Evolutionary conservation across 1,140 invertebrate species (phyloP), one percentile per base, ranked within the genome.

Genomic region (Microplitis demolitor): DNA sequence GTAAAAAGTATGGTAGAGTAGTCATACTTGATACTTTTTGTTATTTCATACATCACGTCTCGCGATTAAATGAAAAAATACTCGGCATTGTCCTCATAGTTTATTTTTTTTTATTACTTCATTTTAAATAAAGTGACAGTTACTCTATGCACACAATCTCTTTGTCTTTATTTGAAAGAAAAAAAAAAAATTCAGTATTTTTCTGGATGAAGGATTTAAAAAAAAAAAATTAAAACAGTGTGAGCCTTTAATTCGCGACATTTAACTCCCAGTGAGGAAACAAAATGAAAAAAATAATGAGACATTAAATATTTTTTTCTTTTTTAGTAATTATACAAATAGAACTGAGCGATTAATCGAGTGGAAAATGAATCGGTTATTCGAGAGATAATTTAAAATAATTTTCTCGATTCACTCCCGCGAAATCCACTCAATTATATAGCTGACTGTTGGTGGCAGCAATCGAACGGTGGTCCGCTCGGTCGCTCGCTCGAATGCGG

Each of bases 401-500:
- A 61, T 61, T 31, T 33, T 31, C 31, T 31, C 5, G 33, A 35
- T 33, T 61, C 33, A 64, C 37, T 67, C 45, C n/a, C 24, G 50
- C 5, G 39, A 54, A 67, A 69, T 45, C 58, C 35, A 61, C 60
- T 69, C 14, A 16, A 61, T 69, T 69, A 50, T 31, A 69, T 69
- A 31, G 39, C 6, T 45, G 39, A 45, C 39, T 45, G 39, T 45
- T 45, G 39, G 39, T 45, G 11, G 39, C 2, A 11, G 39, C 11
- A 11, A 2, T 45, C 39, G 39, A 11, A 45, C 39, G 39, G 39
- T 11, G 5, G 39, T 5, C 39, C 39, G 39, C 6, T 45, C 11
- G 5, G 39, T 9, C 11, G 39, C 5, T 24, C 11, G 39, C 13
- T 61, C 54, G 50, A 74, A 79, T 76, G 70, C 70, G 68, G 74